Conservation (phyloP, 2,797 vertebrate genomes). For the Octomys mimax region DNA sequence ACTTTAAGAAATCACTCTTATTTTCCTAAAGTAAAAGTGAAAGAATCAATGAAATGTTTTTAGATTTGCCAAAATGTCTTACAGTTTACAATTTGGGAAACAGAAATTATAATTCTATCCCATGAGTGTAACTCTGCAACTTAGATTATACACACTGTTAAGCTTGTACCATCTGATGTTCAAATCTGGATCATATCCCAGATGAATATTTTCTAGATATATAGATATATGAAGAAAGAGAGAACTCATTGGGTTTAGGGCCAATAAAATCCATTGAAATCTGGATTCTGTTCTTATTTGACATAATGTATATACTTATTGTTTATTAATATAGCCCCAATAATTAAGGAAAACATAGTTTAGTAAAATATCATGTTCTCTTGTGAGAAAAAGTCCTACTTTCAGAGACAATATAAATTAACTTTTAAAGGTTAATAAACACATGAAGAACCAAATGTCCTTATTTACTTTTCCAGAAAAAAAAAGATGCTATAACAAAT, state of each 20-base stretch:
- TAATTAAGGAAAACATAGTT: background rate
- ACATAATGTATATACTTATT: background rate
- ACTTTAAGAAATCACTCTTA: background rate
- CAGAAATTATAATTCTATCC: background rate
- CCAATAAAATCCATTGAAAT: background rate
- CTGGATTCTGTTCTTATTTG: background rate
- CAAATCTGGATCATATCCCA: background rate
- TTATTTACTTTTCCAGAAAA: background rate
- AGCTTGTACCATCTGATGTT: background rate
- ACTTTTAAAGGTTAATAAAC: background rate
- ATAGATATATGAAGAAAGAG: background rate
- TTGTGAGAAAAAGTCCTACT: background rate
- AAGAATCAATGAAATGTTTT: background rate
- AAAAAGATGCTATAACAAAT: background rate
- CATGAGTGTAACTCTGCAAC: background rate
- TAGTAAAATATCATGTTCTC: background rate
- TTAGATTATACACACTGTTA: background rate
- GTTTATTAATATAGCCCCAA: background rate
- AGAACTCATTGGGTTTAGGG: background rate
- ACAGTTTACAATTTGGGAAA: background rate
- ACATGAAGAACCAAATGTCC: no score
- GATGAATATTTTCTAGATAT: background rate
- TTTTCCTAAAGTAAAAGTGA: background rate
- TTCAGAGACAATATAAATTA: background rate
- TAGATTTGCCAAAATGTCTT: background rate